Evolutionary conservation across 2,888 invertebrate species (phyloP), one percentile per base, ranked within the genome.

Genomic region (Crepidodera aurea): DNA sequence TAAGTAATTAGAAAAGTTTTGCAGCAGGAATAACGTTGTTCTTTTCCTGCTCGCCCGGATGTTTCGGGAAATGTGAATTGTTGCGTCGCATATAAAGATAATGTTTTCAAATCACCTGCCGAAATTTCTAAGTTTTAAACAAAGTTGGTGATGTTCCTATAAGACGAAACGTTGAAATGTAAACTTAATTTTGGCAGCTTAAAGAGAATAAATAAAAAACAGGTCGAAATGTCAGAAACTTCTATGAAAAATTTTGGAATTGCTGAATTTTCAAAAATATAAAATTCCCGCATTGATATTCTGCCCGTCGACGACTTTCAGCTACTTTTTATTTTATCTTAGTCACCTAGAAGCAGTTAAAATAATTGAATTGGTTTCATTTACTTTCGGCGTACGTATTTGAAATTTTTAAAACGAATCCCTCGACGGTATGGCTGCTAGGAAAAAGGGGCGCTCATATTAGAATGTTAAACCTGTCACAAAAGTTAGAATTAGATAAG

Each of bases 401-500:
- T 39, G 48, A 48, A 22, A 57, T 57, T 48, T 57, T 57, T 48
- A 37, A 50, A 57, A 10, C 27, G 48, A 40, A 16, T 50, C 48
- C 57, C 57, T 18, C 22, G 57, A 50, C 48, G 39, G 3, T 6
- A 16, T 57, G 37, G 27, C 57, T 57, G 22, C n/a, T 34, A 13
- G 18, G 34, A 50, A 44, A 48, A 56, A n/a, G n/a, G 46, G 56
- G n/a, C 27, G 32, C 18, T 12, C 56, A 39, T 57, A 57, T 57
- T 57, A 57, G 39, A 65, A 65, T 61, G 65, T 55, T 60, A 62
- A 67, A 61, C 60, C 65, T 63, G 48, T 60, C 63, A 63, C 58
- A 44, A 56, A 67, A 67, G 61, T 67, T 67, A 32, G 60, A 65
- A 67, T 67, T 67, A 63, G 63, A 65, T 65, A 48, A 67, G 56